Evolutionary conservation across 2,797 vertebrate species (phyloP).

Genomic region (Leptatherina wallacei): DNA sequence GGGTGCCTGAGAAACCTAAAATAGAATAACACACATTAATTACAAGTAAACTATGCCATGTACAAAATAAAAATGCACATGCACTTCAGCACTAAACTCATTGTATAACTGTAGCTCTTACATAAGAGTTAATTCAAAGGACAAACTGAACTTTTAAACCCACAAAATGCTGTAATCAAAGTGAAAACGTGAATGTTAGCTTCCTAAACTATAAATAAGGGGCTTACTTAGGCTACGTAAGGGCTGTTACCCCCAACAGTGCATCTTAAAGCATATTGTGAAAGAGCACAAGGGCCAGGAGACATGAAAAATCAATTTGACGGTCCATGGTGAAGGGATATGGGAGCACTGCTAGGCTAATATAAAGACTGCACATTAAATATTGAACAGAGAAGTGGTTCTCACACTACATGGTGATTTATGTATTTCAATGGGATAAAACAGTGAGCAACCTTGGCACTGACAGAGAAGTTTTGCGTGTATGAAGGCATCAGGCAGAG

Average conservation of each 20-base stretch:
- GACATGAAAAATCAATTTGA: conserved; percentile 74
- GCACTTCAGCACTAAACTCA: not conserved
- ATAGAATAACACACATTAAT: conserved; percentile 3
- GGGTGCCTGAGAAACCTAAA: conserved; percentile 51
- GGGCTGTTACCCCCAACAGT: conserved; percentile 12
- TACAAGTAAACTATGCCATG: not conserved
- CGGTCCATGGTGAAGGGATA: conserved; percentile 31
- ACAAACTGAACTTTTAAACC: not conserved
- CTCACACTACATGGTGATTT: conserved; percentile 35
- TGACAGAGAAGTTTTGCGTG: conserved; percentile 12
- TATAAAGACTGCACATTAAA: conserved; percentile 67
- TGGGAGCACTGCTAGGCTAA: conserved; percentile 32
- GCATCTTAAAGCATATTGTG: conserved; percentile 39
- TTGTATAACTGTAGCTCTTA: not conserved
- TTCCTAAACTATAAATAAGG: conserved; percentile 45
- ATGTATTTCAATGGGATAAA: conserved; percentile 34
- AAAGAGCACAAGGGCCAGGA: conserved; percentile 42
- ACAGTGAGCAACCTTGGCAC: conserved; percentile 17
- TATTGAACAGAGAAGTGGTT: conserved; percentile 62
- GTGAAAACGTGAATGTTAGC: not conserved
- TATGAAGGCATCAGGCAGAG: conserved; percentile 18
- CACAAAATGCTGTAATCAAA: not conserved
- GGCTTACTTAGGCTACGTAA: conserved; percentile 27
- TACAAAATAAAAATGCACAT: not conserved
- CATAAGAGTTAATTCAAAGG: not conserved